Base-by-base conservation (phyloP, 2,888 invertebrate genomes). In the Ferdinandea cuprea region DNA sequence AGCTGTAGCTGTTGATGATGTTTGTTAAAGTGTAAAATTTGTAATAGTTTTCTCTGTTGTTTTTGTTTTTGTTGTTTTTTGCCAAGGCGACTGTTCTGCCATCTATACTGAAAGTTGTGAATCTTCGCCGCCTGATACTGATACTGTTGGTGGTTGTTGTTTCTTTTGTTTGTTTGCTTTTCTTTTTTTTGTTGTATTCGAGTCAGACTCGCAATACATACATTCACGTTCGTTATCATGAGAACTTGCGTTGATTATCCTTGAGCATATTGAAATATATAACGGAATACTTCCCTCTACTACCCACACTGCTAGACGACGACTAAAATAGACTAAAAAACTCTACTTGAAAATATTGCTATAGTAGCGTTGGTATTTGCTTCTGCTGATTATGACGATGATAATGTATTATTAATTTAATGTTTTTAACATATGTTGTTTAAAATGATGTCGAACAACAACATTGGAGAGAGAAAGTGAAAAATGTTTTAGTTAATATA, bases 1-100 rank as follows among this genome's bases (percentile, higher is more conserved):
- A 37, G 42, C 85, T 96, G 95, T 92, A 96, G 25, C 21, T 72
- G 63, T 17, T 77, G 25, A 28, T 44, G 56, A 13, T 58, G 13
- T 52, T 54, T 73, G 28, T 42, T 46, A 54, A 35, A 59, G 50
- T 72, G 42, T n/a, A n/a, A n/a, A n/a, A n/a, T n/a, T n/a, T n/a
- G n/a, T n/a, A n/a, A n/a, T n/a, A n/a, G n/a, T 52, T 13, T 19
- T 42, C 7, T 21, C 21, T 11, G n/a, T 37, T 13, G 11, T 8
- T 6, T 5, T 59, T 54, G 32, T 17, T 17, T 11, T 42, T 48
- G 13, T 48, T 0, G 46, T 40, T 58, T 40, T 58, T 15, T 48
- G 37, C 9, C 17, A 32, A 48, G 15, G 21, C 32, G 69, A 40
- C 32, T 37, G 19, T 58, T 28, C 30, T 76, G 58, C 80, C 76